Evolutionary conservation across 2,113 vertebrate genomes (phyloP).

Genomic region (Megalops atlanticus): DNA sequence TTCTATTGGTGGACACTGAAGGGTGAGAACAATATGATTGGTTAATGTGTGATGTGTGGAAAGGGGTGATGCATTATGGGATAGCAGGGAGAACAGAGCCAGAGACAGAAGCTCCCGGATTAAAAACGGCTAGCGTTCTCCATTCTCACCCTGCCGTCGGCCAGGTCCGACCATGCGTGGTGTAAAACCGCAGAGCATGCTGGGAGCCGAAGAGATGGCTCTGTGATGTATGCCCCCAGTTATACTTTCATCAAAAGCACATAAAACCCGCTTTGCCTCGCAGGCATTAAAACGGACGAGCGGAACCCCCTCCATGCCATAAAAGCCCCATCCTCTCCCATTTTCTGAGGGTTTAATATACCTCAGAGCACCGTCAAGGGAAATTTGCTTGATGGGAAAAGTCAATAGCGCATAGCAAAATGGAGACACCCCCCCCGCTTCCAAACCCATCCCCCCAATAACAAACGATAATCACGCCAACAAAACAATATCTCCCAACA

Average conservation of each 20-base stretch:
- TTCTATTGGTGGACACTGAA: too few relatives aligned
- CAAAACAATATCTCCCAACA: conserved; percentile 57
- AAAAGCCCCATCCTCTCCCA: conserved; percentile 30
- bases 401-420: conserved; percentile 67
- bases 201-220: neutral
- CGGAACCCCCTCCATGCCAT: conserved; percentile 31
- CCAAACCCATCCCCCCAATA: conserved; percentile 65
- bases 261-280: conserved; percentile 19
- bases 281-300: conserved; percentile 43
- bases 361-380: conserved; percentile 69
- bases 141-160: neutral
- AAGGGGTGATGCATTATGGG: neutral
- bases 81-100: neutral
- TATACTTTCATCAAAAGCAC: conserved; percentile 28
- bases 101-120: neutral
- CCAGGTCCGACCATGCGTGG: neutral
- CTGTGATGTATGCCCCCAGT: conserved; percentile 33
- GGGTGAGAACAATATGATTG: too few relatives aligned
- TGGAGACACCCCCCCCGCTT: conserved; percentile 59
- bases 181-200: neutral
- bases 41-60: too few relatives aligned
- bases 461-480: conserved; percentile 70
- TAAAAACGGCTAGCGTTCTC: neutral
- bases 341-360: conserved; percentile 70
- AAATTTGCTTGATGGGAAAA: conserved; percentile 73